Evolutionary conservation across 2,797 vertebrate genomes (phyloP), one percentile per base, ranked within the genome.

Genomic region (Myiotriccus ornatus): DNA sequence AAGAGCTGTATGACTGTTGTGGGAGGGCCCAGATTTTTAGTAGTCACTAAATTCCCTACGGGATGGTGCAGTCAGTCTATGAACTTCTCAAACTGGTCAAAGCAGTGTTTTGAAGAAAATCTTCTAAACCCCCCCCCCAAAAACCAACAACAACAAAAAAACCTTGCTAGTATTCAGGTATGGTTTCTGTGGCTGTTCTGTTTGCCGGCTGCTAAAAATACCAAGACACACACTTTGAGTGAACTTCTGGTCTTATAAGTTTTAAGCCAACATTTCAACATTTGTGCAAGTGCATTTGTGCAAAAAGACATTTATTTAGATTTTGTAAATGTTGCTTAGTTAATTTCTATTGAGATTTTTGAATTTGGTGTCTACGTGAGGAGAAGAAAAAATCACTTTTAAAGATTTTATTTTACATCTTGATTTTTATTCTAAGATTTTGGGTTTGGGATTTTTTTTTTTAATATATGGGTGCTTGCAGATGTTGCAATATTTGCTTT

Each of bases 301-400:
- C 21, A 57, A 39, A 67, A 84, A 43, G 11, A 27, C 2, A 1
- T 46, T 22, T 17, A 32, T 78, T 78, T 64, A 52, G 37, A 18
- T 71, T 91, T 65, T 47, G 5, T 81, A 71, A 63, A 34, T 55
- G 14, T 35, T 84, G 55, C 12, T 59, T 70, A 8, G 25, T 49
- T 84, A 9, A 49, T 87, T 68, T 73, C 12, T 64, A 2, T 28
- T 71, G 53, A 75, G 18, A 53, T 60, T 71, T 87, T 87, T 60
- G 5, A 37, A 75, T 75, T 56, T 47, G 25, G 37, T 79, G 39
- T 12, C 39, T 67, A 10, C 22, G 6, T 30, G 49, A 22, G 11
- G 30, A 1, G 8, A 13, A 32, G 7, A 13, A 34, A 46, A 41
- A 16, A 3, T 1, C 34, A 32, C 3, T 7, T 60, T n/a, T 5